Base-by-base conservation (phyloP, 2,797 vertebrate species). In the Rachycentron canadum region DNA sequence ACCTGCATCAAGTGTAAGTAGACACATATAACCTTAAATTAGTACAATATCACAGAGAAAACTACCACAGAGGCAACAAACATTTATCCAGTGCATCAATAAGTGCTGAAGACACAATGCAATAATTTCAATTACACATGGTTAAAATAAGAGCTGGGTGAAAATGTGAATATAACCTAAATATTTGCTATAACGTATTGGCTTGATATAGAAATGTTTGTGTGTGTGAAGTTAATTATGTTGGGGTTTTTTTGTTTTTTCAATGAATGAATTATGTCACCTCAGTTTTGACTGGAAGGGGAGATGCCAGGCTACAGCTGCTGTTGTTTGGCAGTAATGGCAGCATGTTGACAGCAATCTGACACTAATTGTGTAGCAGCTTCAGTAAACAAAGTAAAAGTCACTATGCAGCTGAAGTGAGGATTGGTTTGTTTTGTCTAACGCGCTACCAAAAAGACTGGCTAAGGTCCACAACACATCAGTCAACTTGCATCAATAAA, bases 1-100 rank as follows among this genome's bases (percentile, higher is more conserved):
- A 91, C 97, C 98, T 99, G 91, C 21, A 70, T 55, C 13, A 56
- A 49, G 40, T 7, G 47, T 55, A 36, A 21, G 21, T 8, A 62
- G 6, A 77, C 0, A 53, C 7, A 82, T 17, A 60, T 3, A 49
- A 30, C 66, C 5, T 47, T 7, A 47, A 30, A 41, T 74, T 1
- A 73, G 25, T 17, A 3, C 43, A 0, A 26, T 10, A 53, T 26
- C 14, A 69, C 8, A 63, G 3, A 17, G 17, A 26, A 66, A 52
- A 63, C 4, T 25, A 28, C 5, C 7, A 23, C 41, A 76, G 7
- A 53, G 3, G 36, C 19, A 32, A 76, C 2, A 64, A 47, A 40
- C 55, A 69, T 45, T 72, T 25, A 62, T 30, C 19, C 34, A 49
- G 34, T 32, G 74, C 55, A 56, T 50, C 61, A 67, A 23, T 23